Evolutionary conservation across 53 echinoderm and acorn worm genomes (phyloP).

Genomic region (Hippasteria phrygiana): DNA sequence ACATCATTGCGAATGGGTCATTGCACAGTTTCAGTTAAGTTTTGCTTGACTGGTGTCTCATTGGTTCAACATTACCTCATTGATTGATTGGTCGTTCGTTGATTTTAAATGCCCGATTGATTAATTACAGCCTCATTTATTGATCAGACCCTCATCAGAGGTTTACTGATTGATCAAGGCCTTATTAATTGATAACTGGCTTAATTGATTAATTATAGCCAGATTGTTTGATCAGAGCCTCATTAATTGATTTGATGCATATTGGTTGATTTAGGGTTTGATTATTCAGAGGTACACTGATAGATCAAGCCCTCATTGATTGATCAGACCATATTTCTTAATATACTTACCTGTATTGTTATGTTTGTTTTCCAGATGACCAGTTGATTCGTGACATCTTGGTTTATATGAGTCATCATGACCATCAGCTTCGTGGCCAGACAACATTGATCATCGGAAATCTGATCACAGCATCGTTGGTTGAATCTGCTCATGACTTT

Average conservation of each 20-base stretch:
- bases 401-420: slow-evolving; percentile 80
- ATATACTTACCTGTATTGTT: background rate
- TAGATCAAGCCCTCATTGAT: no score
- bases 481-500: slow-evolving; percentile 80
- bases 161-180: no score
- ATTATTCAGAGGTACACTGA: background rate
- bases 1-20: background rate
- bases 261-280: background rate
- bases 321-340: background rate
- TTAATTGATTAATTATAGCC: no score
- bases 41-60: background rate
- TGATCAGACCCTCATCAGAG: no score
- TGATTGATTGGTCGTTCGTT: no score
- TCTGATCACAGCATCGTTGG: slow-evolving; percentile 76
- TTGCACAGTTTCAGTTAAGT: background rate
- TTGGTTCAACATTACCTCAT: no score
- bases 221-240: no score
- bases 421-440: slow-evolving; percentile 92
- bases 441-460: slow-evolving; percentile 77
- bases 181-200: no score
- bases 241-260: no score
- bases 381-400: slow-evolving; percentile 87
- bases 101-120: no score
- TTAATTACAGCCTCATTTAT: no score
- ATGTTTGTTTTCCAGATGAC: slow-evolving; percentile 70